Evolutionary conservation across 2,113 vertebrate genomes (phyloP).

Genomic region (Balaeniceps rex): DNA sequence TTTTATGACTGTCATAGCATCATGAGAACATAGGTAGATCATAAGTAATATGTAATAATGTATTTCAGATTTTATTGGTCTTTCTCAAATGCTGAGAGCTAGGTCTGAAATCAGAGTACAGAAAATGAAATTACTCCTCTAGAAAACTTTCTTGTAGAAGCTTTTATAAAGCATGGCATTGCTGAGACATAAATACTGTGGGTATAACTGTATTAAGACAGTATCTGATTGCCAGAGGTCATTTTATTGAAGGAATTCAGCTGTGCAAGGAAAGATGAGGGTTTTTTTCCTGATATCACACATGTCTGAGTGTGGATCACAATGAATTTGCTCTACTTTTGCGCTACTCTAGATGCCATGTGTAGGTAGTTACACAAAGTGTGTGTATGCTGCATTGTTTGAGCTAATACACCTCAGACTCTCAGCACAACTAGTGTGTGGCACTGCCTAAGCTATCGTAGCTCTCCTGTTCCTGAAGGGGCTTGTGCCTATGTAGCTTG

Average conservation of each 20-base stretch:
- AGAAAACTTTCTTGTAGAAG: not conserved
- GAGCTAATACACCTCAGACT: not conserved
- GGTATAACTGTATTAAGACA: not conserved
- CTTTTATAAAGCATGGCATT: not conserved
- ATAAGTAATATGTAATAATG: too few species aligned
- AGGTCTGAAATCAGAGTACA: not conserved
- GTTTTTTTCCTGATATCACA: not conserved
- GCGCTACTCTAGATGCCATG: not conserved
- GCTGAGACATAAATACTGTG: not conserved
- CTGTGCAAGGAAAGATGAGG: not conserved
- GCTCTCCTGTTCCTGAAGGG: not conserved
- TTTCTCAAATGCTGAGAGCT: not conserved
- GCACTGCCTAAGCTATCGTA: not conserved
- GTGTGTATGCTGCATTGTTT: not conserved
- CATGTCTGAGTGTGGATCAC: too few species aligned
- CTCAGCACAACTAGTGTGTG: too few species aligned
- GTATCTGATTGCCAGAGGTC: too few species aligned
- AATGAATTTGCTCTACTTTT: not conserved
- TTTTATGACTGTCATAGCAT: not conserved
- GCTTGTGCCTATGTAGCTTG: not conserved
- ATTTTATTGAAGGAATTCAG: not conserved
- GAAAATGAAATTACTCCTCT: not conserved
- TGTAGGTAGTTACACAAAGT: accelerated
- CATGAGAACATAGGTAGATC: not conserved
- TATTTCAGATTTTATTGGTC: not conserved